Conservation (phyloP, 2,797 vertebrate species). For the Diplodus puntazzo region DNA sequence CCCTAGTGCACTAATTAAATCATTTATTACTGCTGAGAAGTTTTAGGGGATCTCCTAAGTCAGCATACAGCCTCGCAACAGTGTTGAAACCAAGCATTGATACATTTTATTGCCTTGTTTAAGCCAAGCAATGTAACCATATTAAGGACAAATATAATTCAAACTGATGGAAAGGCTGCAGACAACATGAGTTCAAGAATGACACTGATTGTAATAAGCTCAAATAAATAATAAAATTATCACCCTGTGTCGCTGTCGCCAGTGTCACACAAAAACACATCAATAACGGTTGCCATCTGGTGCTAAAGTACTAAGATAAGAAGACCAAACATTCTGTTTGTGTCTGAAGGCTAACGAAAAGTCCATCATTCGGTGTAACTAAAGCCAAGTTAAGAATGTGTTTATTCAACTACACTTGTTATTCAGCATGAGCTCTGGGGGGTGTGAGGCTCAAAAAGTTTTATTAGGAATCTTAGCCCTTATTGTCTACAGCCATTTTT, state of each 20-base stretch:
- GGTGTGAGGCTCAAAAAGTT: not conserved
- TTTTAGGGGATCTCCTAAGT: not conserved
- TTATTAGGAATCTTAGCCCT: not conserved
- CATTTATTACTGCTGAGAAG: not conserved
- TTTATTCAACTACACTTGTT: not conserved
- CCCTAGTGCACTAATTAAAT: not conserved
- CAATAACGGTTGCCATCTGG: not conserved
- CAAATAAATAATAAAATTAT: not conserved
- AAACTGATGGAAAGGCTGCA: not conserved
- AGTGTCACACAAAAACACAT: not conserved
- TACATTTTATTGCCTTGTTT: not conserved
- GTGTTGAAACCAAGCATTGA: not conserved
- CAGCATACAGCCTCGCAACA: not conserved
- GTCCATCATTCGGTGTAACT: not conserved
- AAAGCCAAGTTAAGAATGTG: too few relatives aligned
- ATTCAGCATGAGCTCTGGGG: not conserved
- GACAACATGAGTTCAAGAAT: not conserved
- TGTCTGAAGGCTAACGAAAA: not conserved
- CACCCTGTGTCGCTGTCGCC: not conserved
- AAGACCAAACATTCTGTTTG: not conserved
- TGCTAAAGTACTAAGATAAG: not conserved
- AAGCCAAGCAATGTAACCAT: not conserved
- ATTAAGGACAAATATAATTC: not conserved
- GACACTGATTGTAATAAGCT: not conserved
- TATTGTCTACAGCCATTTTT: not conserved